phyloP scores from a whole-genome alignment of 2,888 invertebrate genomes.

The Ommatoiulus sabulosus region DNA sequence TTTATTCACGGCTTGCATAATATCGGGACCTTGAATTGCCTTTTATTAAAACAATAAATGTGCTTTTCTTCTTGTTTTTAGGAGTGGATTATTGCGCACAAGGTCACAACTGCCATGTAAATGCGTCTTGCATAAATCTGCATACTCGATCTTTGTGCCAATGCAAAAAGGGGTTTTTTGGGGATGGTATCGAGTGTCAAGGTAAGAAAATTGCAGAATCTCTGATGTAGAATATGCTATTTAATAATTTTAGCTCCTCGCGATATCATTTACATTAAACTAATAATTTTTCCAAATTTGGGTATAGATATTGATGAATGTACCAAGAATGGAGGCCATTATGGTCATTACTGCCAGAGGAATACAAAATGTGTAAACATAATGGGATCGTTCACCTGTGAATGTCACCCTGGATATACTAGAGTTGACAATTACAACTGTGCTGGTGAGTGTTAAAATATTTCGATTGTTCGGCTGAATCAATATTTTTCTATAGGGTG shows the following conservation, averaged over 20 bases:
- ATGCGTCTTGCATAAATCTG: slow-evolving; percentile 91
- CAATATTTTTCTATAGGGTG: too few species aligned
- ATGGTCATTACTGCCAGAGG: slow-evolving; percentile 86
- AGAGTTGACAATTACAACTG: slow-evolving; percentile 72
- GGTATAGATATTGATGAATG: slow-evolving; percentile 86
- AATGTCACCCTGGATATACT: slow-evolving; percentile 83
- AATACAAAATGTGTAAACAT: slow-evolving; percentile 88
- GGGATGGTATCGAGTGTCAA: slow-evolving; percentile 76
- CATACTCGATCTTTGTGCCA: slow-evolving; percentile 91
- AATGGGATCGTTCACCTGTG: slow-evolving; percentile 84
- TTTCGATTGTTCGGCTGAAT: neutral
- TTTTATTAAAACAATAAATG: too few species aligned
- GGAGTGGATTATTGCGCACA: slow-evolving; percentile 87
- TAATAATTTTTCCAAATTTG: neutral
- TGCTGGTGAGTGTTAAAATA: slow-evolving; percentile 59
- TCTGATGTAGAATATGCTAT: too few species aligned
- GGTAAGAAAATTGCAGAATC: slow-evolving; percentile 63
- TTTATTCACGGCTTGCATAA: too few species aligned
- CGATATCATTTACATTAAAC: neutral
- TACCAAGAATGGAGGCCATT: slow-evolving; percentile 78
- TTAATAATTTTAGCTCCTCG: too few species aligned
- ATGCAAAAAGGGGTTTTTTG: slow-evolving; percentile 90
- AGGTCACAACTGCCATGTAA: slow-evolving; percentile 88
- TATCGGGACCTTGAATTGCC: too few species aligned
- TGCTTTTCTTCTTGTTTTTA: slow-evolving; percentile 64